These are phyloP conservation scores for Trichosurus vulpecula DNA, from an alignment of 2,797 vertebrate genomes.

Conservation along the genomic window DNA sequence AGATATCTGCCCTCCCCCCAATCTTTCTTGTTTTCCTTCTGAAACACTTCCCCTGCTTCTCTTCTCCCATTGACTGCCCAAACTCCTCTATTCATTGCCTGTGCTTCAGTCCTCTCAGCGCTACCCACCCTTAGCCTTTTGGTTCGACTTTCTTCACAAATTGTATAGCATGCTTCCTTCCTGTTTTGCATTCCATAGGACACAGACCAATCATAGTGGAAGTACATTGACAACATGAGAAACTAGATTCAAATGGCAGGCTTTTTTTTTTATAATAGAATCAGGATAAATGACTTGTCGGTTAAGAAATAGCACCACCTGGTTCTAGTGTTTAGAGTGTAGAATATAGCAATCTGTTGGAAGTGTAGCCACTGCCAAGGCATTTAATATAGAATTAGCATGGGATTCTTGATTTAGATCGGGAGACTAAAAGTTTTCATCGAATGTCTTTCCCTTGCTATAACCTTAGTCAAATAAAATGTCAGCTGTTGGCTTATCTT, in stretches of 20 bases:
- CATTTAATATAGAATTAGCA: constrained; percentile 49
- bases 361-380: constrained; percentile 33
- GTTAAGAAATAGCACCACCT: constrained; percentile 29
- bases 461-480: neutral
- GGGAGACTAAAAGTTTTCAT: neutral
- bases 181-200: neutral
- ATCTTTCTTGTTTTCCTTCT: constrained; percentile 69
- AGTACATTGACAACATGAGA: constrained; percentile 60
- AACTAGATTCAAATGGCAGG: constrained; percentile 42
- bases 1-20: neutral
- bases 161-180: constrained; percentile 36
- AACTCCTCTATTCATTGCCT: constrained; percentile 13
- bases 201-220: constrained; percentile 55
- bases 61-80: constrained; percentile 54
- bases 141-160: constrained; percentile 11
- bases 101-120: neutral
- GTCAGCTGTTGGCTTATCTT: neutral
- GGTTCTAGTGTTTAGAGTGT: constrained; percentile 35
- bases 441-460: neutral
- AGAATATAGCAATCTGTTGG: constrained; percentile 55
- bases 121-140: neutral
- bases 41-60: constrained; percentile 62
- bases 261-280: neutral
- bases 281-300: constrained; percentile 43
- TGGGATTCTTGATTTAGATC: constrained; percentile 59